Evolutionary conservation across 2,888 invertebrate species (phyloP), one percentile per base, ranked within the genome.

Genomic region (Drosophila testacea): DNA sequence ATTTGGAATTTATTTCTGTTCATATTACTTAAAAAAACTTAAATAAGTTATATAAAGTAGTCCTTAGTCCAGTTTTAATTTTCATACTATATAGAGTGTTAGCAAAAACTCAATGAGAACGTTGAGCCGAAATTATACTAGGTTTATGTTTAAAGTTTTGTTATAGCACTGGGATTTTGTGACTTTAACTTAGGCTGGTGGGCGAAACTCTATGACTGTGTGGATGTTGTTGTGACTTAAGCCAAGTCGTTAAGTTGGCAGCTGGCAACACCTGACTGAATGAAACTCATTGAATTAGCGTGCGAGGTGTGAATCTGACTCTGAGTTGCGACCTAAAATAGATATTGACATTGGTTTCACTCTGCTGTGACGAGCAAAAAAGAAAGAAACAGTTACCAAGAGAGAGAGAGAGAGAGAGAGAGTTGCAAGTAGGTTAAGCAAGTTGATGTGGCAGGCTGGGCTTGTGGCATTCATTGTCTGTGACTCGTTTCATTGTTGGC

Each of bases 401-500:
- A 39, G 36, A 32, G 32, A 32, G 6, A 6, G 6, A 32, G n/a
- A 11, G 36, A 16, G 28, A 28, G 32, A 5, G 32, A 61, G 42
- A 36, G 30, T 22, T 30, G 44, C 7, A 10, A n/a, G 27, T 39
- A 42, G 48, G 57, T 57, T 59, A 42, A 50, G 52, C 77, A 50
- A 63, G 56, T 72, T 67, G 55, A 68, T 72, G 73, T 68, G 54
- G 67, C 51, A 56, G 57, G 41, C 73, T 59, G 44, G 39, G 65
- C 59, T 64, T 73, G 69, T 61, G 68, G 65, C 63, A 56, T 71
- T 80, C 76, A 68, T 76, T 75, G 73, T 68, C 76, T 80, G 68
- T 51, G 78, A 52, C 69, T 84, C 73, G 76, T 71, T 77, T 79
- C 81, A 82, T 84, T 87, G 85, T 84, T 81, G 77, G 55, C 69